These are phyloP conservation scores for Tympanoctomys barrerae DNA, from an alignment of 2,797 vertebrate species.

Conservation along the genomic window DNA sequence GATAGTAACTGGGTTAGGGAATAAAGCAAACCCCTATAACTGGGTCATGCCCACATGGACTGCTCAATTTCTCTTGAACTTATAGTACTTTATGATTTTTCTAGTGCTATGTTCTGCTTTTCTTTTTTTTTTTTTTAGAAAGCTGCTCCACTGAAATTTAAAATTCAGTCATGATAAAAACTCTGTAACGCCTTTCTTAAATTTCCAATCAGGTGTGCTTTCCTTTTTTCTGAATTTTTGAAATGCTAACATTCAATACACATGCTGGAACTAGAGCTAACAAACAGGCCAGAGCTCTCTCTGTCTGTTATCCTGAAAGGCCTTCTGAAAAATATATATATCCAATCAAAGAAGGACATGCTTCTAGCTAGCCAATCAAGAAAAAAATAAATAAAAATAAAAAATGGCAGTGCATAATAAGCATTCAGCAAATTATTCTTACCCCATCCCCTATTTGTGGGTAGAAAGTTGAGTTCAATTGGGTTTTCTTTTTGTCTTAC, in stretches of 20 bases:
- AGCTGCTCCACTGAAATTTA: background rate
- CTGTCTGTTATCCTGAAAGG: background rate
- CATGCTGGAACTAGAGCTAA: background rate
- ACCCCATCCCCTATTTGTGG: background rate
- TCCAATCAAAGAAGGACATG: background rate
- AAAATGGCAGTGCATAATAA: background rate
- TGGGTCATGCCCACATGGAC: background rate
- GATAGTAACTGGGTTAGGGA: background rate
- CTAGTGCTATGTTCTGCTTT: background rate
- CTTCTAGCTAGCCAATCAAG: background rate
- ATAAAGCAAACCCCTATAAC: background rate
- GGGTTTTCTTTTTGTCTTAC: background rate
- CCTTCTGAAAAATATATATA: background rate
- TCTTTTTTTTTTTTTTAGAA: background rate
- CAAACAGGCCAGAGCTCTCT: background rate
- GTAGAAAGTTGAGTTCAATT: background rate
- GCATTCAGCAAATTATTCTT: background rate
- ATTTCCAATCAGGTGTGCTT: background rate
- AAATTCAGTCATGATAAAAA: background rate
- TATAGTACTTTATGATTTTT: background rate
- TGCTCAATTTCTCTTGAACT: background rate
- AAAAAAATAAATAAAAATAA: background rate
- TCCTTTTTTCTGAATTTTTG: constrained; percentile 2
- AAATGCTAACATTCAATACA: background rate
- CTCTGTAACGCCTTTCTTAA: background rate